These are phyloP conservation scores for Trachemys scripta DNA, from an alignment of 2,113 vertebrate species.

Conservation along the genomic window DNA sequence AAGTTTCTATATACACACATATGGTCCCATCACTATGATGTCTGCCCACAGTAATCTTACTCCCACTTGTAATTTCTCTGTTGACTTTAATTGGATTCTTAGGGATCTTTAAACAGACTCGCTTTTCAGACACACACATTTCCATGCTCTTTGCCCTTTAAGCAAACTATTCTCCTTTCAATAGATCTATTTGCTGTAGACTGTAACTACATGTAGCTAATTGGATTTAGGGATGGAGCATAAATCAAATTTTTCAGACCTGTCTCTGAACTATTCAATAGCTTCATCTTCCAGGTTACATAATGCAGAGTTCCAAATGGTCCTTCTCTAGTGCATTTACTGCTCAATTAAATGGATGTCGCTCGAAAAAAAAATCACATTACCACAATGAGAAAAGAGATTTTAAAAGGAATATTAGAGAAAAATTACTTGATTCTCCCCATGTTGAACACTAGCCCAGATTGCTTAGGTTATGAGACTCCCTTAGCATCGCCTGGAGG, in stretches of 20 bases:
- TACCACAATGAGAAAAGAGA: neutral
- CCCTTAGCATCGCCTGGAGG: too few relatives aligned
- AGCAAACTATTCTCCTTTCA: neutral
- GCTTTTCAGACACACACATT: neutral
- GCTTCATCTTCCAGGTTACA: neutral
- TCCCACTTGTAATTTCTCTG: neutral
- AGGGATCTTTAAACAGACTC: neutral
- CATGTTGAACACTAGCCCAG: fast-evolving
- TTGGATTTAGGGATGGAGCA: neutral
- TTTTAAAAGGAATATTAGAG: neutral
- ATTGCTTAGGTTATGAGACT: neutral
- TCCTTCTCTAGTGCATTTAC: neutral
- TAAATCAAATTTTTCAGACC: neutral
- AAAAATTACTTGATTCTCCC: neutral
- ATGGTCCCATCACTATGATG: neutral
- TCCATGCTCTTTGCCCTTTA: neutral
- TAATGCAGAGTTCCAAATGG: neutral
- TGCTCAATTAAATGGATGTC: neutral
- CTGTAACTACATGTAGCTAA: neutral
- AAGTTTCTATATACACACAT: neutral
- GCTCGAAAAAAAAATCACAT: neutral
- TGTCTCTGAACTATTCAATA: neutral
- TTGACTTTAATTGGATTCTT: neutral
- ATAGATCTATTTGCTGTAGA: neutral
- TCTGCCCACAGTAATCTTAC: neutral